Evolutionary conservation across 2,113 vertebrate species (phyloP).

Genomic region (Rhinogobius similis): DNA sequence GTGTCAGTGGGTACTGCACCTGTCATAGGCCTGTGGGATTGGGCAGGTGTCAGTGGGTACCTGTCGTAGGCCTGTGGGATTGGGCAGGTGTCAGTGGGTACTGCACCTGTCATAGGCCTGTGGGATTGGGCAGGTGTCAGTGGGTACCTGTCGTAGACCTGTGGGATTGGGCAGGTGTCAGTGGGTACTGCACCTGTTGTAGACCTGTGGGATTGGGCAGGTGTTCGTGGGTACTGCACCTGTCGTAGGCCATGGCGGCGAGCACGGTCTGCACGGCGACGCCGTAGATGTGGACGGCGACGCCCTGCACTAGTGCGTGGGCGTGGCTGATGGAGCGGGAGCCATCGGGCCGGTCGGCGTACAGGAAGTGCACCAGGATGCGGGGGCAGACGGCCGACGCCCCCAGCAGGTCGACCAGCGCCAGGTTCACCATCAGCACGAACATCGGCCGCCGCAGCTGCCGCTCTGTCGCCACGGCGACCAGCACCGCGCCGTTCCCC

Average conservation of each 20-base stretch:
- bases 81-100: too few relatives aligned
- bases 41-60: too few relatives aligned
- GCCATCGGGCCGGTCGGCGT: constrained; percentile 39
- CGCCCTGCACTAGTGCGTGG: constrained; percentile 50
- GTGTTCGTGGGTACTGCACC: too few relatives aligned
- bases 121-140: too few relatives aligned
- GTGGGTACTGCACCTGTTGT: too few relatives aligned
- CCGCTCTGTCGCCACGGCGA: constrained; percentile 38
- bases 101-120: too few relatives aligned
- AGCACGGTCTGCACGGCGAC: constrained; percentile 46
- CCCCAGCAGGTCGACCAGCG: constrained; percentile 58
- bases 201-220: too few relatives aligned
- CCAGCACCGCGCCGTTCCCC: constrained; percentile 48
- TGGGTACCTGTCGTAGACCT: too few relatives aligned
- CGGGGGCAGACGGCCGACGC: constrained; percentile 42
- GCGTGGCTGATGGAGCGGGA: constrained; percentile 37
- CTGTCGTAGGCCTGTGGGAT: too few relatives aligned
- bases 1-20: too few relatives aligned
- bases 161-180: too few relatives aligned
- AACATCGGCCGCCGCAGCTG: constrained; percentile 67
- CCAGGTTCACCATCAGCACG: constrained; percentile 52
- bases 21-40: too few relatives aligned
- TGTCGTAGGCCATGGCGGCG: constrained; percentile 65
- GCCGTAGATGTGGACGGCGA: constrained; percentile 50
- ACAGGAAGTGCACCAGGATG: constrained; percentile 59